Base-by-base conservation (phyloP, 2,113 vertebrate genomes). In the Salvelinus alpinus region DNA sequence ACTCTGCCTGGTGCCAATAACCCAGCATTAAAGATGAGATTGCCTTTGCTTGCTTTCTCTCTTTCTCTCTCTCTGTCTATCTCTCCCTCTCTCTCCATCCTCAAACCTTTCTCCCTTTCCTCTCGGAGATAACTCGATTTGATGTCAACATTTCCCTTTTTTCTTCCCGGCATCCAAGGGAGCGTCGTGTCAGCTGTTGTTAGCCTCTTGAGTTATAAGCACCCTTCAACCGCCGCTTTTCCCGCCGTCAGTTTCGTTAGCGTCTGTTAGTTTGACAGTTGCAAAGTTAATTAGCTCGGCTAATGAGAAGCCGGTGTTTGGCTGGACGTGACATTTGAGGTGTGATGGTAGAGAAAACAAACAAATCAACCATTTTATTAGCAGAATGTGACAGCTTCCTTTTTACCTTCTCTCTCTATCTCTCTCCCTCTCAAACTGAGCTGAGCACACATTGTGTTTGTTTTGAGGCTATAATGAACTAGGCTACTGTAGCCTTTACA, bases 51-150 rank as follows among this genome's bases (percentile, higher is more conserved):
- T 44, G 25, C 57, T 25, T 66, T 66, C 71, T 68, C 1, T 25
- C 59, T 57, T 48, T 38, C 66, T 71, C 38, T 74, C 69, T 78
- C 27, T 73, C 38, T 25, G n/a, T 66, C 65, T 69, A 0, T 25
- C 51, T 62, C 34, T 60, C 60, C 59, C 38, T 71, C 64, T 81
- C 64, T 66, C 24, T 51, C 27, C 48, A 12, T 24, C 54, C 74
- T 57, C 51, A 14, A 57, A 74, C 75, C 64, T 44, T 76, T 51
- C 72, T 64, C 66, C 24, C 38, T 29, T 70, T 77, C 79, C 54
- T 70, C 34, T 47, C 20, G 38, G 84, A 93, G 94, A 94, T 96
- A 96, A 97, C 95, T 95, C 89, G 94, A 95, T 96, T 94, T 95
- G 95, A 95, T 96, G 95, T 96, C 94, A 93, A 93, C 95, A 95